Conservation (phyloP, 2,888 invertebrate genomes). For the Elysia crispata region DNA sequence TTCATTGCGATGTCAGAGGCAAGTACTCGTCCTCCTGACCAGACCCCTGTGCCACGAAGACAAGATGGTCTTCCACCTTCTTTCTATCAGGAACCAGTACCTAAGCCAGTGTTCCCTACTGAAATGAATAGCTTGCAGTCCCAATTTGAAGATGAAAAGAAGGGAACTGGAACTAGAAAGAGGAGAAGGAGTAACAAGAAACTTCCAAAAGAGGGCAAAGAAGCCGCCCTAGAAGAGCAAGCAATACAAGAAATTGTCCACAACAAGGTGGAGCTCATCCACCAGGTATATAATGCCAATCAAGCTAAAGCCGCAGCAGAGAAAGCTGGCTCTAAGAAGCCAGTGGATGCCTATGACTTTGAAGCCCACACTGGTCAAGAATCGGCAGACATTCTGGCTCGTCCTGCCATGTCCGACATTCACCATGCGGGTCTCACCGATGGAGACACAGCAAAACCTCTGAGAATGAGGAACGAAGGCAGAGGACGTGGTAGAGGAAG, state of each 20-base stretch:
- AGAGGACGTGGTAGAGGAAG: conserved; percentile 43
- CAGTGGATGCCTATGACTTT: conserved; percentile 52
- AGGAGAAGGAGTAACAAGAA: conserved; percentile 41
- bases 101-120: not conserved
- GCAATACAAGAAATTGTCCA: conserved; percentile 46
- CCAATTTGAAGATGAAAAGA: conserved; percentile 37
- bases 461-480: conserved; percentile 18
- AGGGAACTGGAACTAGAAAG: conserved; percentile 29
- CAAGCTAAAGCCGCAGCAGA: conserved; percentile 45
- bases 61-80: conserved; percentile 42
- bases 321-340: conserved; percentile 44
- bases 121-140: not conserved
- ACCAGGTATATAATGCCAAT: conserved; percentile 37
- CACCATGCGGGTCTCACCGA: conserved; percentile 4
- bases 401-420: not conserved
- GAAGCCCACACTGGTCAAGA: conserved; percentile 50
- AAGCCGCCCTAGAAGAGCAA: conserved; percentile 33
- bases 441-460: conserved; percentile 14
- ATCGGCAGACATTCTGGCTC: not conserved
- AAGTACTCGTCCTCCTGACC: conserved; percentile 2
- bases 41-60: conserved; percentile 20
- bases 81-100: conserved; percentile 46
- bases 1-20: conserved; percentile 34
- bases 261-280: conserved; percentile 45
- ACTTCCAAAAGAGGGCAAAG: conserved; percentile 36